These are phyloP conservation scores for Spinus olivaceus DNA, from an alignment of 2,797 vertebrate genomes.

Conservation along the genomic window DNA sequence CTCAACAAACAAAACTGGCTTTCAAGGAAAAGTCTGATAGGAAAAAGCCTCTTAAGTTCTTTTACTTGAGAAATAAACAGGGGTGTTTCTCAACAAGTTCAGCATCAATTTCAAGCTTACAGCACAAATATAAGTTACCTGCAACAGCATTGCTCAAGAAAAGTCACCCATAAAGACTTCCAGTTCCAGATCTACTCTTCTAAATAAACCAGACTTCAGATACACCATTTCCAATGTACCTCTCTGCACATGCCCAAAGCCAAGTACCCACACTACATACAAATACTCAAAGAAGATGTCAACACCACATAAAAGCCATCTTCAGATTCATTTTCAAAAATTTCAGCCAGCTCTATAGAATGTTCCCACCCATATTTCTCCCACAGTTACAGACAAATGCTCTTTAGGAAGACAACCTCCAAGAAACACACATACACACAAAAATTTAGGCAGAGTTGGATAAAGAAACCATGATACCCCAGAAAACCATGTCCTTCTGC, in stretches of 20 bases:
- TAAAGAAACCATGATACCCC: neutral
- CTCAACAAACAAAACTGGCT: neutral
- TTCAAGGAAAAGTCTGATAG: neutral
- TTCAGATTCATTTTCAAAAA: neutral
- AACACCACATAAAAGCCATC: neutral
- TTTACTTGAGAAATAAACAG: neutral
- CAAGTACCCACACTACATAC: neutral
- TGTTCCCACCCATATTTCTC: neutral
- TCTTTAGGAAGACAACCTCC: neutral
- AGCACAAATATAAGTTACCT: neutral
- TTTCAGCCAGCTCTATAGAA: neutral
- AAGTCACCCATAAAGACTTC: neutral
- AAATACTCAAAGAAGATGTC: neutral
- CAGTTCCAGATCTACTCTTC: neutral
- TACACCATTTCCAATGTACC: neutral
- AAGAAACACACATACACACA: neutral
- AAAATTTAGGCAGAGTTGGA: neutral
- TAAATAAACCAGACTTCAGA: neutral
- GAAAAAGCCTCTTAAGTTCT: neutral
- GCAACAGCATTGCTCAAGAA: neutral
- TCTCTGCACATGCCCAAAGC: neutral
- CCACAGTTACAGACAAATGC: neutral
- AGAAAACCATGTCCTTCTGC: neutral
- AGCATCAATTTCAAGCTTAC: neutral
- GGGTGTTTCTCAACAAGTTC: neutral